Evolutionary conservation across 2,888 invertebrate species (phyloP), one percentile per base, ranked within the genome.

Genomic region (Pristionchus maxplancki): DNA sequence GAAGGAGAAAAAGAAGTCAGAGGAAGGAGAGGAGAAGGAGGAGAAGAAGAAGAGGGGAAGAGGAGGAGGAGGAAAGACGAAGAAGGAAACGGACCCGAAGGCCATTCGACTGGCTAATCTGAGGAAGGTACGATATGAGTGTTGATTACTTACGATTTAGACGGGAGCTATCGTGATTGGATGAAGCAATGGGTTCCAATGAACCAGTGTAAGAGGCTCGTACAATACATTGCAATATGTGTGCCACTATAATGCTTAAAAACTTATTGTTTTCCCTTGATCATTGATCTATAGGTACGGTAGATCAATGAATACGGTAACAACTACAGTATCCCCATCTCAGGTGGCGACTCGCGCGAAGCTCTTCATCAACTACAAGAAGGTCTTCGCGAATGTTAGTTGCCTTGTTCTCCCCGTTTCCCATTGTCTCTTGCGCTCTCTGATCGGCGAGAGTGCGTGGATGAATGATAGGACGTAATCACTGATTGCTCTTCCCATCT

Each of bases 291-390:
- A n/a, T n/a, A n/a, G n/a, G n/a, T n/a, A n/a, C n/a, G n/a, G n/a
- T n/a, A n/a, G n/a, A n/a, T n/a, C n/a, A n/a, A n/a, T n/a, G n/a
- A n/a, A n/a, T n/a, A n/a, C n/a, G n/a, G n/a, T n/a, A n/a, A n/a
- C n/a, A n/a, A n/a, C n/a, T n/a, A n/a, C n/a, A n/a, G n/a, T n/a
- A n/a, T n/a, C n/a, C n/a, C n/a, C n/a, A n/a, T 81, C 3, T 31
- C 84, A 84, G 84, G 62, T 84, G 15, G 58, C 62, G 5, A 31
- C 3, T 20, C 84, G 84, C 40, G 62, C 62, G 37, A 20, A 20
- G 24, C 48, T 84, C 84, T 37, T 37, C 31, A 37, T 84, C 58
- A 40, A 34, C 62, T 84, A 84, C 84, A 84, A 84, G 48, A 28
- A 40, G 24, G 4, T 84, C 31, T 84, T 84, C 84, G 84, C 24